phyloP scores from a whole-genome alignment of 2,113 vertebrate genomes.

The Epinephelus cyanopodus region DNA sequence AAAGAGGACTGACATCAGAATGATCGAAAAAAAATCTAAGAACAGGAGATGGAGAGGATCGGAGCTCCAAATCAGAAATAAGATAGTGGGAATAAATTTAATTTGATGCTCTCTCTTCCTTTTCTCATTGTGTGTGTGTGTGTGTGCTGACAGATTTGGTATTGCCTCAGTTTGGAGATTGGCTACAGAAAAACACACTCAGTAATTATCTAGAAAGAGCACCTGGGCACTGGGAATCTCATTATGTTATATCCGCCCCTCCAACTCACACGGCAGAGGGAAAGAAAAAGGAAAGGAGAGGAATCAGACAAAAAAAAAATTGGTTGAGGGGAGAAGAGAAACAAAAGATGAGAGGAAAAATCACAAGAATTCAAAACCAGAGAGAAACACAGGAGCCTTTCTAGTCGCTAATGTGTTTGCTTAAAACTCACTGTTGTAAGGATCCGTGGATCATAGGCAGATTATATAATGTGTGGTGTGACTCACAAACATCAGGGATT shows the following conservation, averaged over 20 bases:
- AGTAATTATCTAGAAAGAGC: constrained; percentile 79
- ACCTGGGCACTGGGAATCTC: constrained; percentile 75
- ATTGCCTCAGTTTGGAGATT: constrained; percentile 67
- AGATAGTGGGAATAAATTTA: constrained; percentile 67
- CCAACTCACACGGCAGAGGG: not conserved
- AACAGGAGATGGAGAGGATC: constrained; percentile 7
- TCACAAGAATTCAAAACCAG: constrained; percentile 11
- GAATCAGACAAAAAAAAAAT: not conserved
- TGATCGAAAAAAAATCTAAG: constrained; percentile 18
- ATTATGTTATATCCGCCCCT: constrained; percentile 60
- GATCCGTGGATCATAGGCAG: constrained; percentile 18
- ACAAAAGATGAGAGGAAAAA: constrained; percentile 28
- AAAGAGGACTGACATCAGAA: constrained; percentile 21
- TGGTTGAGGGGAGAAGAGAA: not conserved
- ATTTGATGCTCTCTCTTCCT: constrained; percentile 50
- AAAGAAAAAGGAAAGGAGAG: not conserved
- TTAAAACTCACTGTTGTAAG: constrained; percentile 5
- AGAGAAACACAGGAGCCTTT: constrained; percentile 22
- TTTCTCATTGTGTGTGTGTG: constrained; percentile 36
- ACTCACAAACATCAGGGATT: constrained; percentile 20
- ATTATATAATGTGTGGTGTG: constrained; percentile 5
- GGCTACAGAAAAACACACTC: constrained; percentile 67
- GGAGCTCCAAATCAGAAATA: constrained; percentile 54
- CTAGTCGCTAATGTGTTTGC: not conserved
- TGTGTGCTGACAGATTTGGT: constrained; percentile 55